Evolutionary conservation across 2,113 vertebrate species (phyloP).

Genomic region (Tachysurus vachellii): DNA sequence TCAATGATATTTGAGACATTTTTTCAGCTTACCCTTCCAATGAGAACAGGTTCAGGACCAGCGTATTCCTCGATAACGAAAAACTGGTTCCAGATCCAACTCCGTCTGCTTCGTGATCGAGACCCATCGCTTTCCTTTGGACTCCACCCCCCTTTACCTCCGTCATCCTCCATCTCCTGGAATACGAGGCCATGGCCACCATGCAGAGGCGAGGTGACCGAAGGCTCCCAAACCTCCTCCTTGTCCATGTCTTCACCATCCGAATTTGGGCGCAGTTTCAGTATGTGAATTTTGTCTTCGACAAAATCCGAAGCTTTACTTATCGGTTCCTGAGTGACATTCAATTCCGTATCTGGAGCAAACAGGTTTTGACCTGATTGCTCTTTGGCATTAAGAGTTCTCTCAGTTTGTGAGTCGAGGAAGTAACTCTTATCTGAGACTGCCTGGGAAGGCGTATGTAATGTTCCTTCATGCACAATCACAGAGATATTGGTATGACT

Average conservation of each 20-base stretch:
- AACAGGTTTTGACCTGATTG: conserved; percentile 58
- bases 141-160: conserved; percentile 33
- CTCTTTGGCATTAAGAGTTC: conserved; percentile 54
- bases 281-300: conserved; percentile 70
- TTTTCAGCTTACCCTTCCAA: conserved; percentile 82
- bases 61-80: conserved; percentile 92
- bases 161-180: conserved; percentile 67
- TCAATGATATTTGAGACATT: conserved; percentile 52
- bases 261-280: conserved; percentile 72
- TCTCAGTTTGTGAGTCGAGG: conserved; percentile 61
- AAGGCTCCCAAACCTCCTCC: conserved; percentile 41
- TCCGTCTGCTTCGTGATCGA: conserved; percentile 82
- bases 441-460: conserved; percentile 56
- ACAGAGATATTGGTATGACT: conserved; percentile 62
- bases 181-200: conserved; percentile 69
- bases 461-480: conserved; percentile 60
- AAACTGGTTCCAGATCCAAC: conserved; percentile 97
- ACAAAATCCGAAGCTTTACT: conserved; percentile 62
- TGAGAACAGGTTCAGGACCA: conserved; percentile 89
- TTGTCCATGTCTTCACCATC: conserved; percentile 41
- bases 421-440: conserved; percentile 63
- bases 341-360: conserved; percentile 57
- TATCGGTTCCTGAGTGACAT: conserved; percentile 61
- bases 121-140: conserved; percentile 59
- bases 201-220: conserved; percentile 41